Conservation (phyloP, 2,888 invertebrate species). For the Hirtodrosophila trivittata region DNA sequence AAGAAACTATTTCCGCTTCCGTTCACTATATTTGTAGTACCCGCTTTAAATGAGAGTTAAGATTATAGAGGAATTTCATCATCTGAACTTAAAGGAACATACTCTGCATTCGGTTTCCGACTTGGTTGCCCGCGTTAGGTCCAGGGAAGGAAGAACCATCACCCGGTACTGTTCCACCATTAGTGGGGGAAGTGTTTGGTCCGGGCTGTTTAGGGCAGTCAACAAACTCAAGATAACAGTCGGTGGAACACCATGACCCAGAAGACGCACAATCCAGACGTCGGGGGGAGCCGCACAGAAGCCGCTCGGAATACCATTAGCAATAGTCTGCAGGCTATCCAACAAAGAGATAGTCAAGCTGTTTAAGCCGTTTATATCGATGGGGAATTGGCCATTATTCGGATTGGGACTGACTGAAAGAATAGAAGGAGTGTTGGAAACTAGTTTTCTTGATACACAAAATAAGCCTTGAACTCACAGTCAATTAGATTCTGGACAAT, state of each 20-base stretch:
- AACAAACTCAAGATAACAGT: slow-evolving; percentile 56
- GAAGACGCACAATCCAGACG: slow-evolving; percentile 61
- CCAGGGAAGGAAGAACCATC: no score
- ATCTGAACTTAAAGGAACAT: no score
- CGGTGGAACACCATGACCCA: slow-evolving; percentile 59
- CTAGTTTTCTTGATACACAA: neutral
- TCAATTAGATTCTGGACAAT: slow-evolving; percentile 59
- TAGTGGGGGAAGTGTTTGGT: neutral
- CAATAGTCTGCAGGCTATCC: slow-evolving; percentile 54
- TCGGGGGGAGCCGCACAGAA: slow-evolving; percentile 57
- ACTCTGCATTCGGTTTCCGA: slow-evolving; percentile 20
- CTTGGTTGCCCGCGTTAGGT: slow-evolving; percentile 18
- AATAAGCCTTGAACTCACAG: slow-evolving; percentile 62
- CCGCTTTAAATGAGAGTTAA: slow-evolving; percentile 10
- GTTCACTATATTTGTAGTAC: slow-evolving; percentile 4
- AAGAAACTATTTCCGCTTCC: slow-evolving; percentile 9
- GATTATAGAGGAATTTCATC: no score
- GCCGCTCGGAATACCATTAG: slow-evolving; percentile 54
- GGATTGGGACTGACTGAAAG: slow-evolving; percentile 51
- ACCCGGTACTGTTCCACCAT: no score
- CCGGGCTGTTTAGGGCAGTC: slow-evolving; percentile 54
- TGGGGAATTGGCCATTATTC: slow-evolving; percentile 30
- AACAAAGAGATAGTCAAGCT: slow-evolving; percentile 56
- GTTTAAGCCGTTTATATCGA: slow-evolving; percentile 55
- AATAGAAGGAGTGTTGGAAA: neutral